Percentiles rank a stretch among this genome's conserved stretches.
These are phyloP conservation scores for Poeciliopsis retropinna DNA, from an alignment of 2,113 vertebrate species.

Conservation along the genomic window DNA sequence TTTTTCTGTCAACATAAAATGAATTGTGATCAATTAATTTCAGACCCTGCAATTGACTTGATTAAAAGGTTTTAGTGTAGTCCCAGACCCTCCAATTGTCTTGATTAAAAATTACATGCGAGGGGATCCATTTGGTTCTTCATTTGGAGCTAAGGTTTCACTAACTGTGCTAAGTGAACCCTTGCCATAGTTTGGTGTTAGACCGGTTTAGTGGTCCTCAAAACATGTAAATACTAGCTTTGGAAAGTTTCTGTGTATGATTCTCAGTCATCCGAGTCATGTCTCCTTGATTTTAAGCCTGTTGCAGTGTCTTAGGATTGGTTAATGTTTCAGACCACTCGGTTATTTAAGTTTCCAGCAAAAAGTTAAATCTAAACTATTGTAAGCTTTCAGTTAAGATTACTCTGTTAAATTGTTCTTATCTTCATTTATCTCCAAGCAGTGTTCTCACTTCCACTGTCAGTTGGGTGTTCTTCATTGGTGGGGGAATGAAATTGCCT, in stretches of 20 bases:
- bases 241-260: no score
- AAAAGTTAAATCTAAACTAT: not conserved
- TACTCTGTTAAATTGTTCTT: slow-evolving; percentile 1
- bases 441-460: not conserved
- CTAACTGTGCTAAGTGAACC: not conserved
- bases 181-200: not conserved
- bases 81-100: no score
- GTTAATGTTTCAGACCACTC: not conserved
- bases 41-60: no score
- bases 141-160: not conserved
- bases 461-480: not conserved
- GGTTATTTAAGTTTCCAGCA: not conserved
- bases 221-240: no score
- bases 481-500: not conserved
- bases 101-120: no score
- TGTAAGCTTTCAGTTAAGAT: not conserved
- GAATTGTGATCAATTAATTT: no score
- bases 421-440: not conserved
- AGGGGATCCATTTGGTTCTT: not conserved
- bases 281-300: no score
- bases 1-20: no score
- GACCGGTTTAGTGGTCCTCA: no score
- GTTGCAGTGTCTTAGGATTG: no score
- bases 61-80: no score
- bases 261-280: no score